phyloP scores from a whole-genome alignment of 2,888 invertebrate species.

The Polydrusus pterygomalis region DNA sequence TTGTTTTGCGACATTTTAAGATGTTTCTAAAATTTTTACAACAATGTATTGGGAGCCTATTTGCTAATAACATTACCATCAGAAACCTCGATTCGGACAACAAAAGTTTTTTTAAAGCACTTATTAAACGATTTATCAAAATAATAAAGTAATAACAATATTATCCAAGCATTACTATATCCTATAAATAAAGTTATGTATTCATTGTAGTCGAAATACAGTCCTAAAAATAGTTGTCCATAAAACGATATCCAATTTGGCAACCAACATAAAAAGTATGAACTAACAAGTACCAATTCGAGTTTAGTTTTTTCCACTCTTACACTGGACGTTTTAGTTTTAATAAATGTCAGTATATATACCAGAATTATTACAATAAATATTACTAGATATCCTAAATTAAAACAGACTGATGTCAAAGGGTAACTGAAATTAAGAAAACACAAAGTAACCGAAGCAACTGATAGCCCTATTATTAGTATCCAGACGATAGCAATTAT shows the following conservation, averaged over 20 bases:
- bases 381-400: conserved; percentile 39
- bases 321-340: conserved; percentile 33
- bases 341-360: conserved; percentile 41
- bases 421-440: conserved; percentile 24
- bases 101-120: conserved; percentile 33
- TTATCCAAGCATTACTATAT: conserved; percentile 43
- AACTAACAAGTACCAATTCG: conserved; percentile 49
- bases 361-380: conserved; percentile 35
- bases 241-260: conserved; percentile 43
- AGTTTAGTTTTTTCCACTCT: conserved; percentile 34
- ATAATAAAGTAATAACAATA: conserved; percentile 40
- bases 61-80: conserved; percentile 15
- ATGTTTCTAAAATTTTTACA: too few species aligned
- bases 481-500: conserved; percentile 42
- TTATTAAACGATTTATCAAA: conserved; percentile 38
- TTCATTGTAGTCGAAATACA: conserved; percentile 6
- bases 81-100: not conserved
- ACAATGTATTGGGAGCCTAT: conserved; percentile 7
- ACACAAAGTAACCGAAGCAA: conserved; percentile 40
- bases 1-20: too few species aligned
- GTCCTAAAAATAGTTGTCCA: conserved; percentile 30
- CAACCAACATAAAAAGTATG: conserved; percentile 54
- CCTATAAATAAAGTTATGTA: conserved; percentile 34
- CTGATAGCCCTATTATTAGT: conserved; percentile 23
- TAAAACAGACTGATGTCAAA: conserved; percentile 23